These are phyloP conservation scores for Pogonomyrmex barbatus DNA, from an alignment of 1,140 invertebrate species.

Conservation along the genomic window DNA sequence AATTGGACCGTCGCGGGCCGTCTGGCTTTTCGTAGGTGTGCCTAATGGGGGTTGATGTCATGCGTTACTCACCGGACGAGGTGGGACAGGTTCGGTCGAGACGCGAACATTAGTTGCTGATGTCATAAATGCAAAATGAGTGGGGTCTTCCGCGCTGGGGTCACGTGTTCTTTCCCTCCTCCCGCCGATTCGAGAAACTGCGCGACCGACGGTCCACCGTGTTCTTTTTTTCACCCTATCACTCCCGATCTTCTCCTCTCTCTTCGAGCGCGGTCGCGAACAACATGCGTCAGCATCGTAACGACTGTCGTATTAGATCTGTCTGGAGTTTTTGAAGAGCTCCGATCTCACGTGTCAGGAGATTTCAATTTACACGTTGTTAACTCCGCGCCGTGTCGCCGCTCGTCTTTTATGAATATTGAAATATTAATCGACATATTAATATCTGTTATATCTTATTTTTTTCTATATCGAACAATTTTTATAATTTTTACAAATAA, in stretches of 20 bases:
- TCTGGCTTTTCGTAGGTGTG: conserved; percentile 25
- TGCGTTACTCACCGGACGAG: conserved; percentile 63
- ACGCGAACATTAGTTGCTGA: conserved; percentile 56
- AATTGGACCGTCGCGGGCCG: neutral
- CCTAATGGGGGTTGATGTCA: conserved; percentile 64
- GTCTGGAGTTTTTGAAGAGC: neutral
- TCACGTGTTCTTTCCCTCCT: conserved; percentile 6
- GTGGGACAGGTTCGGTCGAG: conserved; percentile 51
- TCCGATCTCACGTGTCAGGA: neutral
- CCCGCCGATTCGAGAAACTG: conserved; percentile 1
- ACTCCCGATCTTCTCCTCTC: neutral
- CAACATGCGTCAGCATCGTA: neutral
- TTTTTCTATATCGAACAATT: neutral
- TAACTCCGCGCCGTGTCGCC: neutral
- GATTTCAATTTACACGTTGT: conserved; percentile 9
- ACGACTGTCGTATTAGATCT: neutral
- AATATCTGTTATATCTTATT: neutral
- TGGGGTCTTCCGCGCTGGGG: conserved; percentile 32
- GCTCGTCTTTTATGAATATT: neutral
- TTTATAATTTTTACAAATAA: neutral
- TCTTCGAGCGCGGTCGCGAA: neutral
- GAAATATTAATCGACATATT: neutral
- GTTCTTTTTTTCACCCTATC: neutral
- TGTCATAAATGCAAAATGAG: conserved; percentile 67
- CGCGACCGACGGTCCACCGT: neutral